Evolutionary conservation across 2,888 invertebrate genomes (phyloP), one percentile per base, ranked within the genome.

Genomic region (Papilio gigon): DNA sequence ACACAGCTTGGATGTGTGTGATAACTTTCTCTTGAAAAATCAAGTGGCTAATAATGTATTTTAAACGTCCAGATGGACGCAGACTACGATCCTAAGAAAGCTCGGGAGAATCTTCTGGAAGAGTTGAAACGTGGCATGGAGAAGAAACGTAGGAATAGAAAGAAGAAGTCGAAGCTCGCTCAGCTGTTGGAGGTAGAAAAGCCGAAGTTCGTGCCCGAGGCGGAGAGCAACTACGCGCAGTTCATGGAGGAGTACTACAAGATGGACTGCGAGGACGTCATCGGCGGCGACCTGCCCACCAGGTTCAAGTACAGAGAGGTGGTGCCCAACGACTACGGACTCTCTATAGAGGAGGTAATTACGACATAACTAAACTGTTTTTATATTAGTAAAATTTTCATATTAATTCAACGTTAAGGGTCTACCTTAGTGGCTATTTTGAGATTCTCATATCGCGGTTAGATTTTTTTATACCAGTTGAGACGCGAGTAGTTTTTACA

Each of bases 201-300:
- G 81, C 98, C 98, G 0, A 93, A 94, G 65, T 98, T 96, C 86
- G 94, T 98, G 84, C 97, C 98, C 0, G 89, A 93, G 0, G 92
- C 94, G 70, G 94, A 95, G 71, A 93, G 93, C 78, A 95, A 95
- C 0, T 98, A 97, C 85, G 94, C 95, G 37, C 93, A 98, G 76
- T 98, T 98, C 81, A 94, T 98, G 82, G 97, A 99, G 78, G 98
- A 99, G 85, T 99, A 98, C 84, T 99, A 99, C 82, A 95, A 96
- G 78, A 92, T 99, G 82, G 98, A 99, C 85, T 99, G 97, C 84
- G 99, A 99, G 82, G 99, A 99, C 85, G 94, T 99, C 63, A 95
- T 99, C 61, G 98, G 95, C 0, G 98, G 96, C 0, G 98, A 98
- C 81, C 85, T 96, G 75, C 98, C 98, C 0, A 98, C 98, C 71